Conservation (phyloP, 2,888 invertebrate species). For the Diaperis boleti region DNA sequence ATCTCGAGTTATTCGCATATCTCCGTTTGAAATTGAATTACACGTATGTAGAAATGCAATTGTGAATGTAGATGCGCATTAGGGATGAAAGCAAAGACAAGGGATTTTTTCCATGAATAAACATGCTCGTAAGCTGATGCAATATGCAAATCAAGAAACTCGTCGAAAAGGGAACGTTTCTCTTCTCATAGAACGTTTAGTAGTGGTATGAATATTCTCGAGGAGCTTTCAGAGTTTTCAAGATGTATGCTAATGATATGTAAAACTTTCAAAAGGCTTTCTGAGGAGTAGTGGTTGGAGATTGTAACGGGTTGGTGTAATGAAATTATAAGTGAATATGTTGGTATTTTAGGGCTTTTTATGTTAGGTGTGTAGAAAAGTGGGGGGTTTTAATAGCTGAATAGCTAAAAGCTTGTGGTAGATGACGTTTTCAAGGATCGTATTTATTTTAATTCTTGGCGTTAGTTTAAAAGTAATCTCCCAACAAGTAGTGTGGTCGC, state of each 20-base stretch:
- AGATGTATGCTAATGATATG: conserved; percentile 30
- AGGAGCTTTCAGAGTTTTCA: conserved; percentile 20
- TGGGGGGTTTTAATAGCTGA: too few species aligned
- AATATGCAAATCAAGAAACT: conserved; percentile 29
- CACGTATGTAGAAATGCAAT: background rate
- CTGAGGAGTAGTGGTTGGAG: too few species aligned
- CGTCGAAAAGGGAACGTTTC: conserved; percentile 35
- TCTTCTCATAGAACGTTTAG: conserved; percentile 36
- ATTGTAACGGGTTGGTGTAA: too few species aligned
- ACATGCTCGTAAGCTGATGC: conserved; percentile 27
- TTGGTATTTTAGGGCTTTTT: too few species aligned
- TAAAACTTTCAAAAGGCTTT: too few species aligned
- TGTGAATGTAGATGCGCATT: background rate
- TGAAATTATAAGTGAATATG: too few species aligned
- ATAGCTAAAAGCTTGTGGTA: too few species aligned
- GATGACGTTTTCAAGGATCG: too few species aligned
- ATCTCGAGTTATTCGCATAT: too few species aligned
- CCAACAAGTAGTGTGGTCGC: background rate
- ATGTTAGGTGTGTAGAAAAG: too few species aligned
- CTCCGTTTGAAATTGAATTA: background rate
- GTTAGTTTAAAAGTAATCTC: background rate
- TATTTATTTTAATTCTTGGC: too few species aligned
- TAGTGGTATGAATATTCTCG: conserved; percentile 25
- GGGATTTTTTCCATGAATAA: conserved; percentile 38
- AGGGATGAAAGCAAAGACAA: conserved; percentile 4